Evolutionary conservation across 2,797 vertebrate species (phyloP).

Genomic region (Rhinatrema bivittatum): DNA sequence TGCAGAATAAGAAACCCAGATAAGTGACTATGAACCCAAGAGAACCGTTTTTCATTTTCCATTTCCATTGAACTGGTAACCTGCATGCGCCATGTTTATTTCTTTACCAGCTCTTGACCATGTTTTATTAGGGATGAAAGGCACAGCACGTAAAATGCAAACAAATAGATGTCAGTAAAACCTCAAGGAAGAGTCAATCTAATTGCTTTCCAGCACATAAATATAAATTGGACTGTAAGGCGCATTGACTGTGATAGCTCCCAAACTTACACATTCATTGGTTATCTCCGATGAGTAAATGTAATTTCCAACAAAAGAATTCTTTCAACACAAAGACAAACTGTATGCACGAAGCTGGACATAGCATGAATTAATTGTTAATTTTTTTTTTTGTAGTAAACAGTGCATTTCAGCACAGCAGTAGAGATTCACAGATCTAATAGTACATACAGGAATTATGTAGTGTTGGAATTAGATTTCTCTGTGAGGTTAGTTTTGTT

Average conservation of each 20-base stretch:
- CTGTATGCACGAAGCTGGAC: no score
- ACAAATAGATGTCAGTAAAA: not conserved
- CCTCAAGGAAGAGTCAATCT: not conserved
- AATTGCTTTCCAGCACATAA: not conserved
- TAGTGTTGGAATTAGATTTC: no score
- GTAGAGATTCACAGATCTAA: no score
- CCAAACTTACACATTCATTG: conserved; percentile 8
- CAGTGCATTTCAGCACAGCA: no score
- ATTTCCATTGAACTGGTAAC: not conserved
- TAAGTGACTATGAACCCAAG: not conserved
- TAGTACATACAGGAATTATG: no score
- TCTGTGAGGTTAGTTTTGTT: no score
- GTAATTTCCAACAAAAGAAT: no score
- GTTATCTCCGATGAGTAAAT: not conserved
- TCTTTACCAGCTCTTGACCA: not conserved
- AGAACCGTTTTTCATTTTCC: not conserved
- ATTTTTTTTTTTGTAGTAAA: no score
- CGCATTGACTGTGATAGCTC: not conserved
- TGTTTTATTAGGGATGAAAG: not conserved
- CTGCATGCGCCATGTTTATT: not conserved
- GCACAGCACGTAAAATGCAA: no score
- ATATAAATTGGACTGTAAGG: not conserved
- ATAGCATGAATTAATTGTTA: no score
- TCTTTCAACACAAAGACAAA: no score
- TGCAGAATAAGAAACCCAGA: not conserved